Conservation (phyloP, 1,140 invertebrate genomes). For the Diabrotica undecimpunctata region DNA sequence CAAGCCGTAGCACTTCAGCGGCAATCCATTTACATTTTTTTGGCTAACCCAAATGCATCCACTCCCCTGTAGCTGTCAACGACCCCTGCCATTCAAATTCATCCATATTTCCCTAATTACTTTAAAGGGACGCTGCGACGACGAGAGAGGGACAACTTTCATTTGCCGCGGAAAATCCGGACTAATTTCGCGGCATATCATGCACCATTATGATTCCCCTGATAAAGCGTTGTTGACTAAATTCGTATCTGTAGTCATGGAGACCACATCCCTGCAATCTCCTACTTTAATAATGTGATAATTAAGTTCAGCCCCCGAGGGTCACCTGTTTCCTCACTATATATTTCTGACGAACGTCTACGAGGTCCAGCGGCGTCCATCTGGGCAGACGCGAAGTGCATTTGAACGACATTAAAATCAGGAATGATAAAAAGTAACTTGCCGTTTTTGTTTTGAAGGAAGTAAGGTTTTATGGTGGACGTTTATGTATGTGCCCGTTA, state of each 20-base stretch:
- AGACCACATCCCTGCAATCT: conserved; percentile 30
- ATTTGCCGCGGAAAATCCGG: background rate
- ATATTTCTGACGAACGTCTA: background rate
- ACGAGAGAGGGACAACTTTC: background rate
- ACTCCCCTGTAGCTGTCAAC: background rate
- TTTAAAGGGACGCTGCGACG: background rate
- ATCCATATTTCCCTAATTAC: conserved; percentile 1
- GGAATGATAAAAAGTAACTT: too few species aligned
- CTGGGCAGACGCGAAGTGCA: too few species aligned
- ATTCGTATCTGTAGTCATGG: conserved; percentile 31
- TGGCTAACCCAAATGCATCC: background rate
- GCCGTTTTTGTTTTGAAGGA: too few species aligned
- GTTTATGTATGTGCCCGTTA: too few species aligned
- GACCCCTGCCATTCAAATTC: background rate
- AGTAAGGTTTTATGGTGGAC: too few species aligned
- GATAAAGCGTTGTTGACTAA: conserved; percentile 27
- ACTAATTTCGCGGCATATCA: conserved; percentile 8
- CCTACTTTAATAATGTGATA: conserved; percentile 36
- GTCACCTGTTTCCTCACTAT: background rate
- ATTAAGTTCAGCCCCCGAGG: conserved; percentile 28
- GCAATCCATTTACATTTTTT: too few species aligned
- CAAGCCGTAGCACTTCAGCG: too few species aligned
- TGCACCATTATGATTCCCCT: conserved; percentile 23
- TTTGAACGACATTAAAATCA: too few species aligned
- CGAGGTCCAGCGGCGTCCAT: background rate